Evolutionary conservation across 2,888 invertebrate genomes (phyloP).

Genomic region (Euphydryas editha): DNA sequence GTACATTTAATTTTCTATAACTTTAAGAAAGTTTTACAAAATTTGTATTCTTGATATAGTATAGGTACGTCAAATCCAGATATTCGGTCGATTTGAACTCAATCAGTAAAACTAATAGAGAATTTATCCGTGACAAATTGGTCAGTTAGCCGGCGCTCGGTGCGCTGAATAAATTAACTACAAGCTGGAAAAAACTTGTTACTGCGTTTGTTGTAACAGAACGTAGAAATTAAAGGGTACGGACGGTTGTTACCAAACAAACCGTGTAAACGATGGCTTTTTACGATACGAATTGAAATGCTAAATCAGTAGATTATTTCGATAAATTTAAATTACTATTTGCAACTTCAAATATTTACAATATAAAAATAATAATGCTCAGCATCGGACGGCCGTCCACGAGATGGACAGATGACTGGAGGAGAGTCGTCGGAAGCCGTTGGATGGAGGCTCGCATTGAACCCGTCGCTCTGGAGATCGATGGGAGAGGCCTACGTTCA

Average conservation of each 20-base stretch:
- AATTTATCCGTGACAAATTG: constrained; percentile 73
- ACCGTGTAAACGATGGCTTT: constrained; percentile 44
- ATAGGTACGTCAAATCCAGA: constrained; percentile 7
- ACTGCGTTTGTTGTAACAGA: constrained; percentile 49
- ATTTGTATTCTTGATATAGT: background rate
- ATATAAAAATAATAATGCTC: too few species aligned
- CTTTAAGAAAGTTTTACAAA: too few species aligned
- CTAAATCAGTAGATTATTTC: constrained; percentile 32
- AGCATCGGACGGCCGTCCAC: too few species aligned
- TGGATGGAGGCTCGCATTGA: too few species aligned
- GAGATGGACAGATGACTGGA: too few species aligned
- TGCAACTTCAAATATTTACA: too few species aligned
- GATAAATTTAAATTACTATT: background rate
- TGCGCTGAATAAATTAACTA: constrained; percentile 67
- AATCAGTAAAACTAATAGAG: constrained; percentile 62
- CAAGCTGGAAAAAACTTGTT: constrained; percentile 55
- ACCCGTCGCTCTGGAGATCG: too few species aligned
- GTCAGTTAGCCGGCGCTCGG: constrained; percentile 58
- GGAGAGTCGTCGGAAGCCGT: too few species aligned
- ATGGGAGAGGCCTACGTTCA: too few species aligned
- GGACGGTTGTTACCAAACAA: constrained; percentile 41
- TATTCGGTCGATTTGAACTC: constrained; percentile 45
- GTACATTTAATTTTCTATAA: too few species aligned
- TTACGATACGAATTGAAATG: constrained; percentile 43
- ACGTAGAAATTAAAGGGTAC: constrained; percentile 43